Base-by-base conservation (phyloP, 1,140 invertebrate genomes). In the Ceratina australensis region DNA sequence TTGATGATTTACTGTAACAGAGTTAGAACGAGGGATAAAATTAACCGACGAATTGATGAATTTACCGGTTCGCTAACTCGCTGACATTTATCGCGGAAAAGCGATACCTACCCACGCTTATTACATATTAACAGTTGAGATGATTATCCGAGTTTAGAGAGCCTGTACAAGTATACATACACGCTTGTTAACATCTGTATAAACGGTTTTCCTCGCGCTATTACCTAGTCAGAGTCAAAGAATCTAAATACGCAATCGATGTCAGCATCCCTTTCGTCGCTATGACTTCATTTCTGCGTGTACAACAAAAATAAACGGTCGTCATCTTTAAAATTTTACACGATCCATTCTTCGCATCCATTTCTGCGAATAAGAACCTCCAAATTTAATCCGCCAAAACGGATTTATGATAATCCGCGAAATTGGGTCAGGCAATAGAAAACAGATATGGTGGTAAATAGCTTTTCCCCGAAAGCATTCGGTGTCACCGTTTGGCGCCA, bases 401-500 rank as follows among this genome's bases (percentile, higher is more conserved):
- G n/a, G n/a, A n/a, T n/a, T n/a, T n/a, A n/a, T n/a, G n/a, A n/a
- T n/a, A n/a, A n/a, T n/a, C n/a, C n/a, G n/a, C 33, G 33, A 60
- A 28, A 72, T 20, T 56, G 13, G 16, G 28, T n/a, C 4, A 7
- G 15, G n/a, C n/a, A 52, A 15, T n/a, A 2, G 33, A 65, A 22
- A 65, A 22, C 16, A 20, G 20, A 47, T 13, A 2, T 0, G 5
- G 22, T 0, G 5, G 22, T 42, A 22, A 33, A 24, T 16, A 15
- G n/a, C 42, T 24, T 50, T 75, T 75, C 54, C n/a, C 20, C 57
- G 64, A 60, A 75, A 67, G 42, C 22, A 50, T 68, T 33, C 50
- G 54, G 22, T 33, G 28, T 33, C 52, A 56, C 12, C 49, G 13
- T 26, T 66, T 16, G n/a, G 18, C 16, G 66, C 66, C 60, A 72